Conservation (phyloP, 92 coral and sea anemone genomes). For the Pocillopora meandrina region DNA sequence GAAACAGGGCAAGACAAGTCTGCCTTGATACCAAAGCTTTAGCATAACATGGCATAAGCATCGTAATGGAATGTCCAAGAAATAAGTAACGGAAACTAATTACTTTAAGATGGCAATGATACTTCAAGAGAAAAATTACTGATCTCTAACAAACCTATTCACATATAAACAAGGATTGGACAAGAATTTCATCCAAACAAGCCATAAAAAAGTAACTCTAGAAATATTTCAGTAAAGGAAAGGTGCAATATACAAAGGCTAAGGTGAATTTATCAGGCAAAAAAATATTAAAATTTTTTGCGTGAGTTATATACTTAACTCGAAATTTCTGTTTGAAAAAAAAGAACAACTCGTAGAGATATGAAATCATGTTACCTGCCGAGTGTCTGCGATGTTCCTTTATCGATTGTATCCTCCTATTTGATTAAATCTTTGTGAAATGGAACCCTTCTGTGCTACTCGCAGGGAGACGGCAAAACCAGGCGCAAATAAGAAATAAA, state of each 20-base stretch:
- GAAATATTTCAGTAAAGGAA: neutral
- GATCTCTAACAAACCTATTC: no score
- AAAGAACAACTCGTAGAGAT: neutral
- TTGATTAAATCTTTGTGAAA: neutral
- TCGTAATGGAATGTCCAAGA: neutral
- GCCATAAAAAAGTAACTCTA: no score
- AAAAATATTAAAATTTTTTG: neutral
- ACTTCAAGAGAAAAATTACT: no score
- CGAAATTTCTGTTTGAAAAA: neutral
- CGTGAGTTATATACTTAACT: constrained; percentile 16
- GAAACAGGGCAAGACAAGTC: neutral
- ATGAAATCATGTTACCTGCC: constrained; percentile 4
- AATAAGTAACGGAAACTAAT: no score
- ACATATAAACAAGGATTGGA: no score
- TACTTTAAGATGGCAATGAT: no score
- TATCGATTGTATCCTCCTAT: neutral
- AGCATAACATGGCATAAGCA: neutral
- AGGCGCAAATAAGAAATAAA: constrained; percentile 1
- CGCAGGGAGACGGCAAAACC: neutral
- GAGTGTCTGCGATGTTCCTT: constrained; percentile 9
- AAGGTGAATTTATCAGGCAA: neutral
- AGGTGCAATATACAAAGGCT: neutral
- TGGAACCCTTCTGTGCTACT: constrained; percentile 19
- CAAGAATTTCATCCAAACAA: no score
- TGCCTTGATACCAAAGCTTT: neutral